phyloP scores from a whole-genome alignment of 2,888 invertebrate species.

The Aporophyla nigra region DNA sequence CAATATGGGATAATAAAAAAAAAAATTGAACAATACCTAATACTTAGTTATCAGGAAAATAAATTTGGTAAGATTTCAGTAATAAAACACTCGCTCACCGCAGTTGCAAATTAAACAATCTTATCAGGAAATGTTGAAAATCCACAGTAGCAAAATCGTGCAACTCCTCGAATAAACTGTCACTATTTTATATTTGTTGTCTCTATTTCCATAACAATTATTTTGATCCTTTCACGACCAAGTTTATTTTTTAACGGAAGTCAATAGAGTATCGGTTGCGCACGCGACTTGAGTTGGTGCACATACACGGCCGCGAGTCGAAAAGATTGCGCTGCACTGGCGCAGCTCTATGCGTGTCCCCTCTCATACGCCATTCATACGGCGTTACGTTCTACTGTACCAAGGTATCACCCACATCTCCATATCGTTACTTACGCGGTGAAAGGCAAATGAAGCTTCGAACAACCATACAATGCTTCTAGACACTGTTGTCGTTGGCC shows the following conservation, averaged over 20 bases:
- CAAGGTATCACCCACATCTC: slow-evolving; percentile 60
- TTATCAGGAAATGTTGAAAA: slow-evolving; percentile 71
- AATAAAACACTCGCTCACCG: slow-evolving; percentile 79
- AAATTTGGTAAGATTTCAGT: slow-evolving; percentile 42
- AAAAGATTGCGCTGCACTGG: slow-evolving; percentile 72
- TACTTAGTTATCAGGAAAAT: slow-evolving; percentile 15
- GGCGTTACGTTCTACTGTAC: slow-evolving; percentile 57
- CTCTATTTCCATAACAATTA: neutral
- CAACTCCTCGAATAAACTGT: slow-evolving; percentile 59
- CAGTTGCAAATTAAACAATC: slow-evolving; percentile 79
- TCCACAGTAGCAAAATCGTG: slow-evolving; percentile 63
- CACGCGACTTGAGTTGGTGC: slow-evolving; percentile 60
- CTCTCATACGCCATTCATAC: slow-evolving; percentile 65
- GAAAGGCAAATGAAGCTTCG: slow-evolving; percentile 59
- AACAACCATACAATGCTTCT: slow-evolving; percentile 4
- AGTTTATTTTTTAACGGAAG: slow-evolving; percentile 31
- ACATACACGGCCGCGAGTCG: slow-evolving; percentile 74
- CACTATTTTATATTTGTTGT: slow-evolving; percentile 41
- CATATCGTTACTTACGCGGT: slow-evolving; percentile 50
- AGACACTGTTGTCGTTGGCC: neutral
- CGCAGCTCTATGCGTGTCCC: slow-evolving; percentile 54
- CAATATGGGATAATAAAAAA: neutral
- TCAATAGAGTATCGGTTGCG: slow-evolving; percentile 37
- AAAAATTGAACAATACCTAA: neutral
- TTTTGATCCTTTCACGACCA: slow-evolving; percentile 29